Conservation (phyloP, 2,797 vertebrate species). For the Atherinosoma microstoma region DNA sequence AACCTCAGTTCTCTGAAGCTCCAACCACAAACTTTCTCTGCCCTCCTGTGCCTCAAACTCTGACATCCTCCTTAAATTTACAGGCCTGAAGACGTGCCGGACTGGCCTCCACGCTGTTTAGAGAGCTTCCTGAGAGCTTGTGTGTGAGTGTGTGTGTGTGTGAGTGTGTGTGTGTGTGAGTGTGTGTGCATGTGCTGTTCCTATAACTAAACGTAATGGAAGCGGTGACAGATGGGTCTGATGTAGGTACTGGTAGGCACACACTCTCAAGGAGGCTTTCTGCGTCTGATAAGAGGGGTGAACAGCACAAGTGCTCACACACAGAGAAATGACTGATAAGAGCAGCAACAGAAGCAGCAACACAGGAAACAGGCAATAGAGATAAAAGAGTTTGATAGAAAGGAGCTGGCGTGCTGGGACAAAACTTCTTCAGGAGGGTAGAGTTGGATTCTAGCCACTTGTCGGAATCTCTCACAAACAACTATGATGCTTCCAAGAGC, state of each 20-base stretch:
- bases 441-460: constrained; percentile 10
- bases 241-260: constrained; percentile 71
- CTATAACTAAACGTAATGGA: constrained; percentile 58
- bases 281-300: constrained; percentile 66
- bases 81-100: constrained; percentile 59
- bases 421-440: background rate
- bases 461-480: constrained; percentile 26
- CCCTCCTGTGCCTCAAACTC: constrained; percentile 44
- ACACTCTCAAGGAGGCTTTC: constrained; percentile 62
- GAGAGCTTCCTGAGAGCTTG: constrained; percentile 24
- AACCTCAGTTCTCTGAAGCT: constrained; percentile 69
- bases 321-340: constrained; percentile 63
- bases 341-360: constrained; percentile 68
- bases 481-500: constrained; percentile 5
- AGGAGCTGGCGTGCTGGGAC: constrained; percentile 9
- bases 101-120: constrained; percentile 56
- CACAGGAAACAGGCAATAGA: constrained; percentile 71
- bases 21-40: constrained; percentile 47
- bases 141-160: constrained; percentile 17
- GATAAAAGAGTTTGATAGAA: constrained; percentile 58
- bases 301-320: constrained; percentile 38
- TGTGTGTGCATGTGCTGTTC: constrained; percentile 12
- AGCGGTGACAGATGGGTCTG: constrained; percentile 77
- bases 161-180: constrained; percentile 12
- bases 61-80: constrained; percentile 66